phyloP scores from a whole-genome alignment of 2,113 vertebrate genomes.

The Zosterops borbonicus region DNA sequence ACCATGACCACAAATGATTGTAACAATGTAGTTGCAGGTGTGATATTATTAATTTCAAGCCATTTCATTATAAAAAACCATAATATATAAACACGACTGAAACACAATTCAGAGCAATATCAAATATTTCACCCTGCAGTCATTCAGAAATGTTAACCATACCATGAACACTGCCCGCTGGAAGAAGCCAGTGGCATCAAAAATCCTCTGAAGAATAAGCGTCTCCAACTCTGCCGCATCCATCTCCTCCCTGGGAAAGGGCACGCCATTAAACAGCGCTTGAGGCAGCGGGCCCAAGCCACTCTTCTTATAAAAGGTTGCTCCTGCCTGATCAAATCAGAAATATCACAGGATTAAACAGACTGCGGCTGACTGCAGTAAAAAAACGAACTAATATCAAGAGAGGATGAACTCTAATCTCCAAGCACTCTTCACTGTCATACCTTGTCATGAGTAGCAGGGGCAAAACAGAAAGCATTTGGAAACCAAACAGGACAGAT shows the following conservation, averaged over 20 bases:
- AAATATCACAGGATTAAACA: conserved; percentile 61
- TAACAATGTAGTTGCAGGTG: not conserved
- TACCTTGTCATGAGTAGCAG: not conserved
- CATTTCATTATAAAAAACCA: not conserved
- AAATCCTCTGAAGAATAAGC: conserved; percentile 85
- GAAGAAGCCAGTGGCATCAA: conserved; percentile 82
- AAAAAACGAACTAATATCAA: conserved; percentile 24
- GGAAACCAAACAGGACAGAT: not conserved
- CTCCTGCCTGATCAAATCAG: conserved; percentile 81
- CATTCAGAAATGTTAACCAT: conserved; percentile 53
- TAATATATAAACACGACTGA: not conserved
- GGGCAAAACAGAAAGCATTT: not conserved
- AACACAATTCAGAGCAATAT: not conserved
- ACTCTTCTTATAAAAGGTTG: conserved; percentile 84
- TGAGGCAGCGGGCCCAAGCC: conserved; percentile 88
- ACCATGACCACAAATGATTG: not conserved
- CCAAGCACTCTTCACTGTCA: not conserved
- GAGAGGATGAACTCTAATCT: not conserved
- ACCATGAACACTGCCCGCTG: conserved; percentile 91
- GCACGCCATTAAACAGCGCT: conserved; percentile 91
- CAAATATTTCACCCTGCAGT: not conserved
- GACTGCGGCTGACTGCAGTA: not conserved
- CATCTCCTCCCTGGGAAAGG: conserved; percentile 84
- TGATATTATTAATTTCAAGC: not conserved
- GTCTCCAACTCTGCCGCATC: conserved; percentile 83